Base-by-base conservation (phyloP, 2,113 vertebrate genomes). In the Eptesicus fuscus region DNA sequence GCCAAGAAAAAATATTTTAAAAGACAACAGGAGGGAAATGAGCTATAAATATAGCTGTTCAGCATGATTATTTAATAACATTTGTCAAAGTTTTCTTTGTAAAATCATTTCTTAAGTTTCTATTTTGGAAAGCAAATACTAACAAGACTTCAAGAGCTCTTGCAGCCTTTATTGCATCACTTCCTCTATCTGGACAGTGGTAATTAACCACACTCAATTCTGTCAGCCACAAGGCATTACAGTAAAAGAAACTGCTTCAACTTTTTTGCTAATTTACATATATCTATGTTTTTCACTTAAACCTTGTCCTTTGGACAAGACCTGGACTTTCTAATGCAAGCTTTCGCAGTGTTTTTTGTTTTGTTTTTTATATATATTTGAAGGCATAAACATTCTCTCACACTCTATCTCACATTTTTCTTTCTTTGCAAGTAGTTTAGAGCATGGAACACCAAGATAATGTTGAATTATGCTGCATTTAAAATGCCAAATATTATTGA, bases 271-370 rank as follows among this genome's bases (percentile, higher is more conserved):
- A 77, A 77, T 35, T 44, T 71, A 61, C 22, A 20, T 42, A 53
- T 44, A 8, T 84, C 51, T 70, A 13, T 71, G 73, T 85, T 77
- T 73, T 90, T 59, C 90, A 59, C n/a, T 35, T 88, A 65, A 49
- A 87, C 53, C 30, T 93, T 96, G 53, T 91, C 78, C 82, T 85
- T 35, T 83, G 67, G n/a, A 18, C 86, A 79, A 92, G 78, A 89
- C 47, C 83, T 74, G 53, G 70, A 70, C 53, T 70, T 96, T 92
- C 93, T 82, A 61, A 82, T 73, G 71, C 91, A 77, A 91, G 85
- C 73, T 76, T 96, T 91, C 95, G 76, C 69, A 85, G 37, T 92
- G 25, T 76, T 79, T 96, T 94, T 94, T 94, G 35, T 83, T 95
- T 90, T 86, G 37, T 11, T 49, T 67, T 70, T 37, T 16, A 9